Conservation (phyloP, 2,113 vertebrate genomes). For the Neofelis nebulosa region DNA sequence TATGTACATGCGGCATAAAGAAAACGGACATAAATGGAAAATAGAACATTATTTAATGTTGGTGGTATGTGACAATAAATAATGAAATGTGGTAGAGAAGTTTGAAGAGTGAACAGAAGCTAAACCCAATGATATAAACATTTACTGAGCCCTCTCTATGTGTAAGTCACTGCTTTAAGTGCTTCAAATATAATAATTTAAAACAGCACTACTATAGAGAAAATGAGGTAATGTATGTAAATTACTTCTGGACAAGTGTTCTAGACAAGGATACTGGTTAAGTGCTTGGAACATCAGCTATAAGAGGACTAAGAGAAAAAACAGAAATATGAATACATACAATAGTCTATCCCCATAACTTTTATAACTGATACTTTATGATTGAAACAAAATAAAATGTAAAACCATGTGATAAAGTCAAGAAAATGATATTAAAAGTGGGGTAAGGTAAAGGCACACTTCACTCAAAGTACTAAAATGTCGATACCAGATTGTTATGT, state of each 20-base stretch:
- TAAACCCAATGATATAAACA: not conserved
- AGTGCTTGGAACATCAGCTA: not conserved
- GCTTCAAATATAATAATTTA: not conserved
- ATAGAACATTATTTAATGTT: not conserved
- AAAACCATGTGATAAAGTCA: not conserved
- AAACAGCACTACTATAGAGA: not conserved
- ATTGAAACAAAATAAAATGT: not conserved
- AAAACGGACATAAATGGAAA: not conserved
- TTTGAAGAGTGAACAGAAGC: not conserved
- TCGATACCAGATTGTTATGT: not conserved
- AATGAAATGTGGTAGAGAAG: not conserved
- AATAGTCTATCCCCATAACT: not conserved
- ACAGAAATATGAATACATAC: not conserved
- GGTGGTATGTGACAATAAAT: not conserved
- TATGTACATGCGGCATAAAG: not conserved
- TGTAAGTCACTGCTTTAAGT: not conserved
- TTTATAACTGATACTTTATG: not conserved
- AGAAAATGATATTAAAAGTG: not conserved
- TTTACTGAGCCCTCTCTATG: not conserved
- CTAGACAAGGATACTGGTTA: not conserved
- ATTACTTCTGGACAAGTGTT: not conserved
- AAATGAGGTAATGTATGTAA: not conserved
- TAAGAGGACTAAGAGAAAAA: not conserved
- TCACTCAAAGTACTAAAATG: not conserved
- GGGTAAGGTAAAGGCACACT: not conserved